phyloP scores from a whole-genome alignment of 2,888 invertebrate genomes.

The Subacronicta megacephala region DNA sequence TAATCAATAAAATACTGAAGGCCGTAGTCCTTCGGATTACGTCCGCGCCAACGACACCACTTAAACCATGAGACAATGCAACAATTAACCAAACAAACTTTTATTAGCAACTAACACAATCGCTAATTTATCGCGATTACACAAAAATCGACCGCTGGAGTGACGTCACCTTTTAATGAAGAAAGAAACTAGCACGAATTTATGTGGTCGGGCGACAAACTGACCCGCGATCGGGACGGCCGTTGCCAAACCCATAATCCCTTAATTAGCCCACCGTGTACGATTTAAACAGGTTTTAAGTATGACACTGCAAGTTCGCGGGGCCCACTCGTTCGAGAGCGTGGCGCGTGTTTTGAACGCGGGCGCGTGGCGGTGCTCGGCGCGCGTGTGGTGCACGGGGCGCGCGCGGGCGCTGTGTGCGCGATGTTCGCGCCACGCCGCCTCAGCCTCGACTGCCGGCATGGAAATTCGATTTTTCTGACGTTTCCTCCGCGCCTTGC shows the following conservation, averaged over 20 bases:
- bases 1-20: constrained; percentile 75
- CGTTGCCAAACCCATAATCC: constrained; percentile 81
- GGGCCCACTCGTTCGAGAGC: constrained; percentile 26
- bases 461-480: constrained; percentile 89
- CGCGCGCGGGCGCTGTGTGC: constrained; percentile 84
- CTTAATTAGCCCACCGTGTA: constrained; percentile 78
- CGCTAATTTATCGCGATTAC: constrained; percentile 59
- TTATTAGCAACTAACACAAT: constrained; percentile 52
- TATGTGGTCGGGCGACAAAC: constrained; percentile 77
- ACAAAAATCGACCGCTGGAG: constrained; percentile 74
- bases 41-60: constrained; percentile 54
- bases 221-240: constrained; percentile 72
- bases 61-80: constrained; percentile 79
- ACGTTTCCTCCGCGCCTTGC: constrained; percentile 89
- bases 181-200: constrained; percentile 78
- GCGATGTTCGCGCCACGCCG: constrained; percentile 86
- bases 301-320: constrained; percentile 65
- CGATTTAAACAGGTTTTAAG: constrained; percentile 55
- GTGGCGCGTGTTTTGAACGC: constrained; percentile 60
- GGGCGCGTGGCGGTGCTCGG: constrained; percentile 63
- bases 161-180: constrained; percentile 88
- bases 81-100: constrained; percentile 58
- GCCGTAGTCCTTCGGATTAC: constrained; percentile 62
- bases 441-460: constrained; percentile 87
- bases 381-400: constrained; percentile 56